Percentiles rank a stretch among this genome's conserved stretches.
Evolutionary conservation across 2,113 vertebrate genomes (phyloP).

Genomic region (Perognathus longimembris): DNA sequence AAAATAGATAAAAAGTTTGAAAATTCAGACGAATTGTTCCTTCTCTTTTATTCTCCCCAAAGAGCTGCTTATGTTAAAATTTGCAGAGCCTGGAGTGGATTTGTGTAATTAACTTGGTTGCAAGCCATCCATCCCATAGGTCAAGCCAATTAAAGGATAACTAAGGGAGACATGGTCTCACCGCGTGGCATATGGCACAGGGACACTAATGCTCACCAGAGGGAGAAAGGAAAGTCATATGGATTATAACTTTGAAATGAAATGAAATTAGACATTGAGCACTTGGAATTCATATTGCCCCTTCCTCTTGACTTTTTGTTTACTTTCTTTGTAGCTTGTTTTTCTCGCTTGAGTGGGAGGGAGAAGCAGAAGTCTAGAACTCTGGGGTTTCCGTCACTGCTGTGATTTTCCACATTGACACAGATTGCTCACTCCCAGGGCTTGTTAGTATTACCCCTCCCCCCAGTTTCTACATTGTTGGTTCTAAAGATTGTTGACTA

Average conservation of each 20-base stretch:
- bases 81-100: conserved; percentile 77
- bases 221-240: conserved; percentile 74
- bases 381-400: background rate
- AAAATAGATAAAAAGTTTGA: conserved; percentile 37
- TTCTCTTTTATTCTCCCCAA: conserved; percentile 59
- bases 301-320: background rate
- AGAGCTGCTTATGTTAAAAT: conserved; percentile 73
- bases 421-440: background rate
- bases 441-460: background rate
- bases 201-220: conserved; percentile 74
- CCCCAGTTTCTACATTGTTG: too few species aligned
- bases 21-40: conserved; percentile 27
- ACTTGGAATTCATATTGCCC: conserved; percentile 57
- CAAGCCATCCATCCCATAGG: conserved; percentile 85
- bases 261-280: conserved; percentile 78
- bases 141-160: conserved; percentile 87
- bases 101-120: conserved; percentile 86
- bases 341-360: background rate
- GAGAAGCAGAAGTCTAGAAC: background rate
- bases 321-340: too few species aligned
- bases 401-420: background rate
- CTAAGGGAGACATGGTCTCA: conserved; percentile 76
- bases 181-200: conserved; percentile 83
- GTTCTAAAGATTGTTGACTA: background rate
- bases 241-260: conserved; percentile 78